phyloP scores from a whole-genome alignment of 2,797 vertebrate genomes.

The Crocidura indochinensis region DNA sequence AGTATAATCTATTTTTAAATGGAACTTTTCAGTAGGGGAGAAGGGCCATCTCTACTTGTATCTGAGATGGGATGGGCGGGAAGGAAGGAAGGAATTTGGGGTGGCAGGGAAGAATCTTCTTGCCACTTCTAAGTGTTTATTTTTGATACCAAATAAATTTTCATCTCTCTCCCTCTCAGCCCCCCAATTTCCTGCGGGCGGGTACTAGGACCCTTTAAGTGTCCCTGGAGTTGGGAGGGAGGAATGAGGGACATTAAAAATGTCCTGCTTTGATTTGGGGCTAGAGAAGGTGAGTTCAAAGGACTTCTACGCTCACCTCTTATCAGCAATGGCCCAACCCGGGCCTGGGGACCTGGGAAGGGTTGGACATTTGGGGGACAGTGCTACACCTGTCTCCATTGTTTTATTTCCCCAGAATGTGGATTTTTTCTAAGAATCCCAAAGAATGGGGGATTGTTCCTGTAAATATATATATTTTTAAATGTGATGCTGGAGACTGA shows the following conservation, averaged over 20 bases:
- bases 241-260: slow-evolving; percentile 73
- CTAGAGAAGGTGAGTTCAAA: slow-evolving; percentile 67
- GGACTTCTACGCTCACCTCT: slow-evolving; percentile 71
- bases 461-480: slow-evolving; percentile 88
- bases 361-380: slow-evolving; percentile 79
- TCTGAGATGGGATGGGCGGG: slow-evolving; percentile 74
- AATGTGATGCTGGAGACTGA: slow-evolving; percentile 78
- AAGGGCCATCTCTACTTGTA: slow-evolving; percentile 80
- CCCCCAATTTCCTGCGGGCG: slow-evolving; percentile 84
- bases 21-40: slow-evolving; percentile 84
- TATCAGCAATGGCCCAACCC: slow-evolving; percentile 50
- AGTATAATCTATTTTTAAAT: slow-evolving; percentile 88
- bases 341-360: slow-evolving; percentile 66
- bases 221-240: slow-evolving; percentile 86
- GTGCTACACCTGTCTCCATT: slow-evolving; percentile 79
- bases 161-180: slow-evolving; percentile 84
- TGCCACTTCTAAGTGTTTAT: slow-evolving; percentile 83
- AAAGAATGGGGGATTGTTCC: slow-evolving; percentile 84
- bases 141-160: slow-evolving; percentile 86
- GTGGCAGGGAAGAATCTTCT: slow-evolving; percentile 64
- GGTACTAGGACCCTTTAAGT: slow-evolving; percentile 85
- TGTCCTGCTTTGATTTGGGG: slow-evolving; percentile 65
- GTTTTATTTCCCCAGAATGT: slow-evolving; percentile 81
- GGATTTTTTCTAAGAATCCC: slow-evolving; percentile 84
- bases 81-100: slow-evolving; percentile 78